A percentile compares a stretch with the other conserved stretches of the same genome.
Evolutionary conservation across 2,113 vertebrate species (phyloP).

Genomic region (Catharus minimus): DNA sequence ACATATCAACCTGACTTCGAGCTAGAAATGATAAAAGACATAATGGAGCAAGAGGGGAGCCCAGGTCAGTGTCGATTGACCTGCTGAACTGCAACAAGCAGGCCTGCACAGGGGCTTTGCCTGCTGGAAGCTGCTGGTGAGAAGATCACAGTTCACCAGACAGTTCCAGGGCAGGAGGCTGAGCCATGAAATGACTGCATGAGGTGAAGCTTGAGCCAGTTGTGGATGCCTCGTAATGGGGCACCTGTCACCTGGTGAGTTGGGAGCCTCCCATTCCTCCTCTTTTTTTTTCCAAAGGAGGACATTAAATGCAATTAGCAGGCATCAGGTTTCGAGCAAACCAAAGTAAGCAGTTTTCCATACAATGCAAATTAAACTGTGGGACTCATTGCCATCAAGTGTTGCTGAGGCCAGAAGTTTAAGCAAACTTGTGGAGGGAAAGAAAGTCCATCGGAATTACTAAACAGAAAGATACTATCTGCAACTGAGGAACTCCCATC

Average conservation of each 20-base stretch:
- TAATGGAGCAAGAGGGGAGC: neutral
- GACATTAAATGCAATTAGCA: neutral
- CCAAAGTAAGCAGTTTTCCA: neutral
- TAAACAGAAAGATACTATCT: neutral
- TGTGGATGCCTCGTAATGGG: accelerated
- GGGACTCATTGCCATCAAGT: neutral
- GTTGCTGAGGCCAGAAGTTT: neutral
- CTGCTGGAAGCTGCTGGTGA: neutral
- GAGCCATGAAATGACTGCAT: accelerated
- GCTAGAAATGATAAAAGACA: neutral
- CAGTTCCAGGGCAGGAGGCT: neutral
- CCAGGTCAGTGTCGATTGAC: accelerated
- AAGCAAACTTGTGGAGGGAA: neutral
- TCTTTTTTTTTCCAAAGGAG: neutral
- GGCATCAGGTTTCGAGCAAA: neutral
- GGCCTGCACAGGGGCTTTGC: neutral
- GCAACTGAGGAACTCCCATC: neutral
- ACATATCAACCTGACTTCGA: neutral
- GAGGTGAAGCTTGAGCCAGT: neutral
- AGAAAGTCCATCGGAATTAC: neutral
- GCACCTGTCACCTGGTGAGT: neutral
- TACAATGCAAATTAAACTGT: neutral
- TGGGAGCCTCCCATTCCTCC: neutral
- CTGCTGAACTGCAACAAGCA: neutral
- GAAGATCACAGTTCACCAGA: neutral